phyloP scores from a whole-genome alignment of 2,113 vertebrate genomes.

The Sturnus vulgaris region DNA sequence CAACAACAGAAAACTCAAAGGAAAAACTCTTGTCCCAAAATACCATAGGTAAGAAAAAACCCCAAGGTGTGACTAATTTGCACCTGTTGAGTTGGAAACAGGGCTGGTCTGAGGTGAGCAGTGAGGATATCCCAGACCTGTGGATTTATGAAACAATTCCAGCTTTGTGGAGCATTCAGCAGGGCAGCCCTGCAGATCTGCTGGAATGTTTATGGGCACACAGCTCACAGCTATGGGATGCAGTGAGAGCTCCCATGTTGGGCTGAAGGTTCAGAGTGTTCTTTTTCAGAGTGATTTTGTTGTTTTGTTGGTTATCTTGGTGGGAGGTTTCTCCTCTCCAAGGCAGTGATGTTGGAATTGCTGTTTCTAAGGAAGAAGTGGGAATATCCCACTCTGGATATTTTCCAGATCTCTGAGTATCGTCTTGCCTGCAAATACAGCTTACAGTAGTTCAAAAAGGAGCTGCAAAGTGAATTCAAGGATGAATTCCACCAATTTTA shows the following conservation, averaged over 20 bases:
- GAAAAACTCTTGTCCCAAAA: not conserved
- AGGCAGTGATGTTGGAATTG: not conserved
- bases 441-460: not conserved
- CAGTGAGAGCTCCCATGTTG: accelerated
- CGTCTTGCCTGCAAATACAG: not conserved
- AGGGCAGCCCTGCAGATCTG: accelerated
- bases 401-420: not conserved
- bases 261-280: not conserved
- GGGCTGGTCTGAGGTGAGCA: not conserved
- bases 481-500: not conserved
- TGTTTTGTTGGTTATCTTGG: not conserved
- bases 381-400: not conserved
- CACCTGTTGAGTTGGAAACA: accelerated
- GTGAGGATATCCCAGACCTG: accelerated
- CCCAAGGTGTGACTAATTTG: too few species aligned
- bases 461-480: not conserved
- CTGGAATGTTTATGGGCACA: not conserved
- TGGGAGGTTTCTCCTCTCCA: not conserved
- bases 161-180: not conserved
- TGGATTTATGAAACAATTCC: not conserved
- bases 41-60: not conserved
- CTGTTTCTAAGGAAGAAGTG: not conserved
- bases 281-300: not conserved
- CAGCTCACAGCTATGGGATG: not conserved
- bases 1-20: not conserved